These are phyloP conservation scores for Drosophila pandora DNA, from an alignment of 1,140 invertebrate genomes.

Conservation along the genomic window DNA sequence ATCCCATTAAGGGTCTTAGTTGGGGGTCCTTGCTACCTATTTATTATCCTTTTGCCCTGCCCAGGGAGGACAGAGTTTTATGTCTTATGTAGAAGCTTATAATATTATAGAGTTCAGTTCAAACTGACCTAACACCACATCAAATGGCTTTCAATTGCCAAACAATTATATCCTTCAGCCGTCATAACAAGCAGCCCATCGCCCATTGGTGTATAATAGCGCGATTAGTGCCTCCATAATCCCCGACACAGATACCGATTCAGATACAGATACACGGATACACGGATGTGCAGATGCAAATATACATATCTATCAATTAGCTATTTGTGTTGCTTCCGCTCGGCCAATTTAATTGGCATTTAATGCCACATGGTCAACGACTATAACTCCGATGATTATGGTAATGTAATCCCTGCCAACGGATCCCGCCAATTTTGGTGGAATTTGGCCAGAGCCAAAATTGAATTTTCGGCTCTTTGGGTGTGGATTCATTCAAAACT, in stretches of 20 bases:
- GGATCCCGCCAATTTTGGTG: conserved; percentile 51
- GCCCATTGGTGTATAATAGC: conserved; percentile 7
- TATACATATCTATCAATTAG: conserved; percentile 35
- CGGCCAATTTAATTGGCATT: conserved; percentile 74
- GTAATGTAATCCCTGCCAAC: conserved; percentile 56
- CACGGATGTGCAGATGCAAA: background rate
- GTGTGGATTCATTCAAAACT: conserved; percentile 55
- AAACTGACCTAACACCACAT: conserved; percentile 5
- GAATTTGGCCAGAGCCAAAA: conserved; percentile 52
- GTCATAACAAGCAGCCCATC: conserved; percentile 4
- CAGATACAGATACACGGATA: too few species aligned
- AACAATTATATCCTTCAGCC: conserved; percentile 19
- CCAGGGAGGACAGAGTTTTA: too few species aligned
- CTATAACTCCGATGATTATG: conserved; percentile 54
- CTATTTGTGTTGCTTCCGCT: conserved; percentile 39
- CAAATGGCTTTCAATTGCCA: conserved; percentile 12
- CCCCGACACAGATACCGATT: conserved; percentile 3
- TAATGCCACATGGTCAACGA: conserved; percentile 53
- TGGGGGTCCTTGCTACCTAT: conserved; percentile 22
- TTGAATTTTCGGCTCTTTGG: conserved; percentile 56
- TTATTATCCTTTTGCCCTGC: background rate
- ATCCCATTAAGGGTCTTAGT: conserved; percentile 10
- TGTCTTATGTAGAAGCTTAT: conserved; percentile 15
- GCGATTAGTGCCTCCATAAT: conserved; percentile 35
- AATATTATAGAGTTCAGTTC: background rate